Evolutionary conservation across 2,797 vertebrate genomes (phyloP), one percentile per base, ranked within the genome.

Genomic region (Chromobotia macracanthus): DNA sequence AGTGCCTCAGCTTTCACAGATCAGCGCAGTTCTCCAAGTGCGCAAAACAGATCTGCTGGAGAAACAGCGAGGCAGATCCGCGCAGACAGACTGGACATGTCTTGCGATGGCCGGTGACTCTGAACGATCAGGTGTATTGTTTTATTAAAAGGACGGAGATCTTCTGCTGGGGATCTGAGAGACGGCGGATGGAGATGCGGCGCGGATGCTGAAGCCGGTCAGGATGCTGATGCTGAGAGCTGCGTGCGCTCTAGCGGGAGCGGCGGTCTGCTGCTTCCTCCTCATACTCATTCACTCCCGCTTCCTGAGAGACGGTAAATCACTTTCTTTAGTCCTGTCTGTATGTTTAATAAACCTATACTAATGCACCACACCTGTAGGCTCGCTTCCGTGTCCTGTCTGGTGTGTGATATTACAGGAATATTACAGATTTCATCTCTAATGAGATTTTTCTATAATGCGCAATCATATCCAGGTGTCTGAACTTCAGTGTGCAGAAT

Each of bases 211-310:
- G 84, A 84, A 82, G 72, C 77, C 73, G 90, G 93, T 92, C 95
- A 95, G 94, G 94, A 98, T 98, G 97, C 97, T 97, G 95, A 95
- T 96, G 90, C 94, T 95, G 92, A 94, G 95, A 94, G 95, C 97
- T 89, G 95, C 96, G 93, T 98, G 96, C 96, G 96, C 96, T 91
- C 91, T 98, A 92, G 95, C 96, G 81, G 97, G 95, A 93, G 96
- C 96, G 88, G 97, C 96, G 86, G 92, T 98, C 92, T 97, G 97
- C 96, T 98, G 96, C 95, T 94, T 97, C 89, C 94, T 98, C 75
- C 89, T 98, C 64, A 94, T 98, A 84, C 90, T 97, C 76, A 93
- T 99, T 87, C 96, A 98, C 94, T 96, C 97, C 82, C 96, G 96
- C 86, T 94, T 99, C 92, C 94, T 97, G 81, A 94, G 94, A 94